Percentiles rank a stretch among this genome's conserved stretches.
Evolutionary conservation across 2,797 vertebrate species (phyloP).

Genomic region (Botia almorhae): DNA sequence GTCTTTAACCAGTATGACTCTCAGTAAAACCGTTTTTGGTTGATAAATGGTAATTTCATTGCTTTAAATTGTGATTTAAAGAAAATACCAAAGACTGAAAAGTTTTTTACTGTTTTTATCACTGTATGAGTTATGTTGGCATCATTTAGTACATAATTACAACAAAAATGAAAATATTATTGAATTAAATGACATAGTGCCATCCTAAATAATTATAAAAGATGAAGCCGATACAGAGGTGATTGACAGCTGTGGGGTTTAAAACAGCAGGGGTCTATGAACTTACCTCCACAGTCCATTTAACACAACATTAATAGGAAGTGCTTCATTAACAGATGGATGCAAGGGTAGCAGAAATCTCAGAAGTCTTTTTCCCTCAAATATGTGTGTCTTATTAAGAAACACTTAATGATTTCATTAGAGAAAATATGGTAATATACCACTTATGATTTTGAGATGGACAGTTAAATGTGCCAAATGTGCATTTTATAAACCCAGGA

Average conservation of each 20-base stretch:
- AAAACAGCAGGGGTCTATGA: conserved; percentile 70
- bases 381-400: conserved; percentile 10
- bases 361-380: conserved; percentile 15
- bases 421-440: conserved; percentile 16
- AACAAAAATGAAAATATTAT: conserved; percentile 31
- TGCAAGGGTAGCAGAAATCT: conserved; percentile 60
- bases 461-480: conserved; percentile 2
- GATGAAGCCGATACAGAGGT: conserved; percentile 13
- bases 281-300: conserved; percentile 72
- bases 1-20: neutral
- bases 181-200: conserved; percentile 8
- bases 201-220: conserved; percentile 13
- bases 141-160: conserved; percentile 21
- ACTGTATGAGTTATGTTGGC: conserved; percentile 13
- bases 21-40: neutral
- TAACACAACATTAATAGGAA: conserved; percentile 71
- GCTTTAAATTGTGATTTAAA: neutral
- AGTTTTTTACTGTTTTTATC: neutral
- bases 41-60: conserved; percentile 1
- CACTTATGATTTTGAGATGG: neutral
- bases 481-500: conserved; percentile 11
- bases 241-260: conserved; percentile 62
- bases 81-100: neutral
- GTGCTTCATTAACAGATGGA: conserved; percentile 69
- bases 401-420: conserved; percentile 20